These are phyloP conservation scores for Latrodectus elegans DNA, from an alignment of 2,888 invertebrate genomes.

Conservation along the genomic window DNA sequence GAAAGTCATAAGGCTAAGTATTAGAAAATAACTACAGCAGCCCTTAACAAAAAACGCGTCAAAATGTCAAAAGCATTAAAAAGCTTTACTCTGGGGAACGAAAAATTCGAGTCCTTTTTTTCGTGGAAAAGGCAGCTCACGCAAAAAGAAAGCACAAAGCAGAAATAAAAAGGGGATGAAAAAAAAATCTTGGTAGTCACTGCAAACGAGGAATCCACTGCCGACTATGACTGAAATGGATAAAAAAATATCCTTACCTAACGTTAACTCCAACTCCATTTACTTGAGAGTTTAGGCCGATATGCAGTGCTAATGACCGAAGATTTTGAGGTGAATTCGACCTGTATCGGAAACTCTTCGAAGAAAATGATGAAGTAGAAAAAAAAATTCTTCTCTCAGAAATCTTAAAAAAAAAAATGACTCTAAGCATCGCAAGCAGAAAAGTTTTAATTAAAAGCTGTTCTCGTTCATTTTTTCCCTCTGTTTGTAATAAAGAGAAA, in stretches of 20 bases:
- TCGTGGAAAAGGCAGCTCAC: not conserved
- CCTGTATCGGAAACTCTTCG: conserved; percentile 6
- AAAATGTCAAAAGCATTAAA: conserved; percentile 34
- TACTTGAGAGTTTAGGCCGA: not conserved
- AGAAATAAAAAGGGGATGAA: not conserved
- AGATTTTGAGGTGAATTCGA: conserved; percentile 12
- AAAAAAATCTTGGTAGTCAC: not conserved
- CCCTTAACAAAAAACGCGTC: conserved; percentile 20
- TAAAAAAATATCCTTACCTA: not conserved
- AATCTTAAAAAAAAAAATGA: conserved; percentile 10
- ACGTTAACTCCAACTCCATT: not conserved
- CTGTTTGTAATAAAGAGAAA: not conserved
- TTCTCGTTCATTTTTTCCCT: conserved; percentile 3
- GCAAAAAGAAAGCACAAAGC: not conserved
- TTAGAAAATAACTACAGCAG: not conserved
- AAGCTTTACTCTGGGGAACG: not conserved
- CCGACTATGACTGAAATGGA: not conserved
- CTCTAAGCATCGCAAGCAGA: conserved; percentile 45
- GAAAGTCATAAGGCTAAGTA: not conserved
- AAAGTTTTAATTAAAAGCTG: conserved; percentile 40
- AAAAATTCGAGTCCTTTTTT: not conserved
- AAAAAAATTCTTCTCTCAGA: not conserved
- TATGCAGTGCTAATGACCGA: conserved; percentile 9
- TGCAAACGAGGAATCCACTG: not conserved
- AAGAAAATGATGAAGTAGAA: not conserved